These are phyloP conservation scores for Epirrhoe tristata DNA, from an alignment of 2,888 invertebrate species.

Conservation along the genomic window DNA sequence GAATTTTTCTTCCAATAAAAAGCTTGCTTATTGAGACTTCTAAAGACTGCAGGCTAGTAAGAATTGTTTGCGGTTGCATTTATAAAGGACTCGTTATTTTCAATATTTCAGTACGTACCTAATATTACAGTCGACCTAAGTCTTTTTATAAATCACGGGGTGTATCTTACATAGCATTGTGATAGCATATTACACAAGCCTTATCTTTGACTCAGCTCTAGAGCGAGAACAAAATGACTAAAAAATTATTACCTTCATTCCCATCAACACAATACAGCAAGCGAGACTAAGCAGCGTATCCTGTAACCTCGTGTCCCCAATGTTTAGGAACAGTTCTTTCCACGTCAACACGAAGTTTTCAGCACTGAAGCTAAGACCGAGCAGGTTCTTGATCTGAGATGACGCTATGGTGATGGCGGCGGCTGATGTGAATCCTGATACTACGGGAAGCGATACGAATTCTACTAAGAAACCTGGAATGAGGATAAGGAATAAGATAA, in stretches of 20 bases:
- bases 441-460: slow-evolving; percentile 90
- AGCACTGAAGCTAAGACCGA: slow-evolving; percentile 86
- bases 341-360: slow-evolving; percentile 87
- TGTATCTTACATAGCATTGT: too few species aligned
- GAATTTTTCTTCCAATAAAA: too few species aligned
- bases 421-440: slow-evolving; percentile 91
- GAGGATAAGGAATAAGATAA: neutral
- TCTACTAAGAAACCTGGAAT: slow-evolving; percentile 89
- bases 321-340: slow-evolving; percentile 82
- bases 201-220: too few species aligned
- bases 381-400: slow-evolving; percentile 89
- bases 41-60: too few species aligned
- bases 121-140: too few species aligned
- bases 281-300: slow-evolving; percentile 87
- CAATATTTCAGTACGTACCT: too few species aligned
- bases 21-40: too few species aligned
- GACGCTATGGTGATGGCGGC: slow-evolving; percentile 91
- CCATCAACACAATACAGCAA: slow-evolving; percentile 86
- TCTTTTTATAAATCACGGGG: too few species aligned
- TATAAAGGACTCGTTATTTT: too few species aligned
- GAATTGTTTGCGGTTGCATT: too few species aligned
- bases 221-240: too few species aligned
- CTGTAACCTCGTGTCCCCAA: slow-evolving; percentile 81
- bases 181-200: too few species aligned
- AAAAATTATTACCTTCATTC: slow-evolving; percentile 84